Base-by-base conservation (phyloP, 2,113 vertebrate species). In the Rhynchopsitta pachyrhyncha region DNA sequence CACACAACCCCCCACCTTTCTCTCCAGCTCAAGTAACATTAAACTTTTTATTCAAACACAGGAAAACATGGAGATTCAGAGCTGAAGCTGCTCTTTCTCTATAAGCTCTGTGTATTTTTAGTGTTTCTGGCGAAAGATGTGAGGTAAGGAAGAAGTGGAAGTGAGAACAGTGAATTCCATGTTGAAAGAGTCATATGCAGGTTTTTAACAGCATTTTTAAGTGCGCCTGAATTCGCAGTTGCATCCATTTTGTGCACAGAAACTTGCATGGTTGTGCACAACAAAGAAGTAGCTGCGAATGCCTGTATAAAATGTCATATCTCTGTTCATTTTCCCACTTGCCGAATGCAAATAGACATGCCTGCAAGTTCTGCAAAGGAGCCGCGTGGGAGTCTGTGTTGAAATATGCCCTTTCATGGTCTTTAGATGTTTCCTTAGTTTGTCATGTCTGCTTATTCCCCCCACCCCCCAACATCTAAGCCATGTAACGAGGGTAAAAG, bases 11-110 rank as follows among this genome's bases (percentile, higher is more conserved):
- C 88, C 93, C 92, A 94, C 82, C 91, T 95, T 95, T 93, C 86
- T 95, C 0, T 52, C 89, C 89, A 92, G 91, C 96, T 96, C 94
- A 91, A 95, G 96, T 97, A 97, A 97, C 95, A 88, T 93, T 90
- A 95, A 97, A 96, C 1, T 3, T 92, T 96, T 94, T 93, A 91
- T 84, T 94, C 88, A 96, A 96, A 93, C 86, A 89, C 86, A 91
- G 95, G 77, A 96, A 96, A 95, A 94, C 86, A 96, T 1, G 5
- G 74, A 93, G 88, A 89, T 91, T 94, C 67, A 41, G 91, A 93
- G 70, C 63, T 69, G 59, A 91, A 78, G 77, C 86, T 92, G 77
- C 89, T 82, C 81, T 70, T 96, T 93, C 91, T 91, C 83, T 92
- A 15, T 82, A 53, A 95, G 50, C 37, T 90, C 93, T 92, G 79